Evolutionary conservation across 2,113 vertebrate species (phyloP).

Genomic region (Puffinus mauretanicus): DNA sequence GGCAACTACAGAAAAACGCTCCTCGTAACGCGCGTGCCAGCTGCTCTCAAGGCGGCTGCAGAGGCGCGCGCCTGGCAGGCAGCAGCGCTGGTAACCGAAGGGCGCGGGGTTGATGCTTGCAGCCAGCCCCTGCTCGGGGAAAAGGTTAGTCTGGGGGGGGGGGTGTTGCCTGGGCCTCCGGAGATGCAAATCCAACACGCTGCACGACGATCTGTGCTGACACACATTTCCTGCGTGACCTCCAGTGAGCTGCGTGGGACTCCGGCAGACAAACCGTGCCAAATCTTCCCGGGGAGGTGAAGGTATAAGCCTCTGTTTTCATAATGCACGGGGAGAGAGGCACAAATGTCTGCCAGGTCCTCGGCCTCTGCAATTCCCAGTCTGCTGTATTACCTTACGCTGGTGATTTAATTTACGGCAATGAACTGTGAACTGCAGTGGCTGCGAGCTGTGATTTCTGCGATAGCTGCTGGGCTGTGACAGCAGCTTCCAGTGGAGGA

Average conservation of each 20-base stretch:
- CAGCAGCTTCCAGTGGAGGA: background rate
- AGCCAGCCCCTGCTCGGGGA: background rate
- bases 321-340: background rate
- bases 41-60: fast-evolving
- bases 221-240: background rate
- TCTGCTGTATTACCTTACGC: background rate
- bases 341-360: background rate
- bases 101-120: background rate
- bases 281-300: fast-evolving
- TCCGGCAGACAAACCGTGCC: background rate
- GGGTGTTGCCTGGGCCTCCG: background rate
- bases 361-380: background rate
- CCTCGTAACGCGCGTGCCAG: background rate
- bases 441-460: background rate
- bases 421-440: background rate
- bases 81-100: background rate
- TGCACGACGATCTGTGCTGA: fast-evolving
- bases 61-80: background rate
- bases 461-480: background rate
- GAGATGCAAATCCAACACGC: background rate
- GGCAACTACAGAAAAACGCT: background rate
- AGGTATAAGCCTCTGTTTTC: background rate
- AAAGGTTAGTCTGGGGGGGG: background rate
- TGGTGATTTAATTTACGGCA: conserved; percentile 4
- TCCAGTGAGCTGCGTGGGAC: background rate